Conservation (phyloP, 1,140 invertebrate genomes). For the Polyergus mexicanus region DNA sequence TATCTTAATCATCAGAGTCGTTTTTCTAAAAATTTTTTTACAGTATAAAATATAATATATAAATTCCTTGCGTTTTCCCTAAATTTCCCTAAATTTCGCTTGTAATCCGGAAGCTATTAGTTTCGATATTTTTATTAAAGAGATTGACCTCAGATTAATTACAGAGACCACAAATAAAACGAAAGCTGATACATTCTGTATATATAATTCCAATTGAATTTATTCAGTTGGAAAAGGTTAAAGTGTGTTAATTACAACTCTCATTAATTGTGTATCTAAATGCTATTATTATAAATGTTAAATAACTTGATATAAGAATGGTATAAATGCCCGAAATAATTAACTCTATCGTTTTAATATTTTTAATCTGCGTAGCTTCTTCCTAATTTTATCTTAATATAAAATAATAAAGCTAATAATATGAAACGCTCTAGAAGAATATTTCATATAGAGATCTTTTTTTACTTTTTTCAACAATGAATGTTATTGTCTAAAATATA, state of each 20-base stretch:
- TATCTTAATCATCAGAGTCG: too few species aligned
- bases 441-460: not conserved
- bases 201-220: constrained; percentile 24
- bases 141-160: not conserved
- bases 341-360: not conserved
- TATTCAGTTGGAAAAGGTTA: constrained; percentile 16
- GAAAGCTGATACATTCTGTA: not conserved
- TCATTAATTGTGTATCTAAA: constrained; percentile 25
- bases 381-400: not conserved
- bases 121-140: constrained; percentile 1
- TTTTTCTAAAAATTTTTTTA: too few species aligned
- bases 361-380: not conserved
- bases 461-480: not conserved
- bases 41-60: not conserved
- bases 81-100: not conserved
- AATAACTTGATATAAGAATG: not conserved
- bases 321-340: constrained; percentile 22
- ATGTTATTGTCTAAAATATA: not conserved
- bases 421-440: not conserved
- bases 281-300: constrained; percentile 32
- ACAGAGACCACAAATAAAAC: not conserved
- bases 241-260: constrained; percentile 14
- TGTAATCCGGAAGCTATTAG: not conserved
- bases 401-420: not conserved
- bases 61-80: not conserved